phyloP scores from a whole-genome alignment of 2,888 invertebrate genomes.

The Agrochola lychnidis region DNA sequence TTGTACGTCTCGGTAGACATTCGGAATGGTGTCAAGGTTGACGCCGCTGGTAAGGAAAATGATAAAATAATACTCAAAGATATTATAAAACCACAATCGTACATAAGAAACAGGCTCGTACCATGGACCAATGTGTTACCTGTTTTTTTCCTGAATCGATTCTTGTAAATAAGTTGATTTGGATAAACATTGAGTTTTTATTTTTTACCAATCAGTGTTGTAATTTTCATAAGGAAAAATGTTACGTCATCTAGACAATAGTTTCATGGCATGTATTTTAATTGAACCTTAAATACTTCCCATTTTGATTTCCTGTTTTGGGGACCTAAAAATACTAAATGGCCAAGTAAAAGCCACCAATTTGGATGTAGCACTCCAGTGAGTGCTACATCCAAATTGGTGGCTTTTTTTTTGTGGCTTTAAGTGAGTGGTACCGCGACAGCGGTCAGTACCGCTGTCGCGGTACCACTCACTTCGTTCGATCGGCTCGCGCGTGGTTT shows the following conservation, averaged over 20 bases:
- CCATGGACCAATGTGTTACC: slow-evolving; percentile 30
- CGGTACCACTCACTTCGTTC: not conserved
- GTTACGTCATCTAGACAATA: not conserved
- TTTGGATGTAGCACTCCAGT: not conserved
- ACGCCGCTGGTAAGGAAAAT: slow-evolving; percentile 31
- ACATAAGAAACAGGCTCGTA: slow-evolving; percentile 13
- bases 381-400: no score
- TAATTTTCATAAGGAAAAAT: not conserved
- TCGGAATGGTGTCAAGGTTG: slow-evolving; percentile 36
- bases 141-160: slow-evolving; percentile 43
- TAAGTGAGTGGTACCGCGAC: no score
- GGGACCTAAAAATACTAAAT: not conserved
- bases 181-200: slow-evolving; percentile 23
- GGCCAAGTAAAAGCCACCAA: not conserved
- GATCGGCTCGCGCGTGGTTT: not conserved
- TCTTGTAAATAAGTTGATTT: slow-evolving; percentile 26
- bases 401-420: no score
- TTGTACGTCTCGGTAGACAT: not conserved
- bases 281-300: no score
- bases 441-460: no score
- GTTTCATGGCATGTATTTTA: not conserved
- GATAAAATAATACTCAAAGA: slow-evolving; percentile 9
- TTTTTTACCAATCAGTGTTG: not conserved
- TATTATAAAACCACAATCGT: slow-evolving; percentile 21
- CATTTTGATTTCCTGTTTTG: not conserved